Evolutionary conservation across 2,888 invertebrate genomes (phyloP).

Genomic region (Polyploca ridens): DNA sequence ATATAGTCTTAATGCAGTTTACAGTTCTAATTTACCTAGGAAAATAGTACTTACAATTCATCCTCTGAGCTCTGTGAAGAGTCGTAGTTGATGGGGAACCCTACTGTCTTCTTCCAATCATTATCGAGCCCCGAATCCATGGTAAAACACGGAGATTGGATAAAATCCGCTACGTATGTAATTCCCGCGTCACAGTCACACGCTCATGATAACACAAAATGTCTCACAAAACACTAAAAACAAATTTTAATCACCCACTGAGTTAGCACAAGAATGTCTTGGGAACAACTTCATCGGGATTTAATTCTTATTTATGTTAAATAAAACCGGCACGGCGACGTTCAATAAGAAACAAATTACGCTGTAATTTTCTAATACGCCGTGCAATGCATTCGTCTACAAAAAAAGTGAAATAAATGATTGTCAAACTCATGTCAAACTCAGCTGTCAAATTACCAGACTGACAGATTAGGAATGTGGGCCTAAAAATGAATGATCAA

Average conservation of each 20-base stretch:
- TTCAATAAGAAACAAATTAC: no score
- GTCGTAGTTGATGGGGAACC: constrained; percentile 79
- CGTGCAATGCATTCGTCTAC: no score
- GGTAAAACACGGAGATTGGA: constrained; percentile 36
- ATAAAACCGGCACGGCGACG: not conserved
- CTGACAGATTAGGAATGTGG: no score
- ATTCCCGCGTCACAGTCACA: constrained; percentile 33
- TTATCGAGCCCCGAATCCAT: constrained; percentile 69
- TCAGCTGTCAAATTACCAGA: no score
- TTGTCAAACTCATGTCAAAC: no score
- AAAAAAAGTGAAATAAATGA: no score
- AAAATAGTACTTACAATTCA: constrained; percentile 67
- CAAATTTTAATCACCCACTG: constrained; percentile 36
- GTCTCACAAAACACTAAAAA: constrained; percentile 12
- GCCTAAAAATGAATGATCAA: no score
- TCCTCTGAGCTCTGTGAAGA: constrained; percentile 79
- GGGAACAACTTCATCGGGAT: constrained; percentile 25
- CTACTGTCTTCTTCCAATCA: constrained; percentile 79
- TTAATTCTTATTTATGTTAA: constrained; percentile 19
- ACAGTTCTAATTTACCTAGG: no score
- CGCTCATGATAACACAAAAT: constrained; percentile 24
- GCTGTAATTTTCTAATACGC: no score
- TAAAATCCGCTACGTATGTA: constrained; percentile 10
- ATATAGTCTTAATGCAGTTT: no score
- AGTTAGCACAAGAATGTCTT: constrained; percentile 37